Base-by-base conservation (phyloP, 2,113 vertebrate genomes). In the Mesitornis unicolor region DNA sequence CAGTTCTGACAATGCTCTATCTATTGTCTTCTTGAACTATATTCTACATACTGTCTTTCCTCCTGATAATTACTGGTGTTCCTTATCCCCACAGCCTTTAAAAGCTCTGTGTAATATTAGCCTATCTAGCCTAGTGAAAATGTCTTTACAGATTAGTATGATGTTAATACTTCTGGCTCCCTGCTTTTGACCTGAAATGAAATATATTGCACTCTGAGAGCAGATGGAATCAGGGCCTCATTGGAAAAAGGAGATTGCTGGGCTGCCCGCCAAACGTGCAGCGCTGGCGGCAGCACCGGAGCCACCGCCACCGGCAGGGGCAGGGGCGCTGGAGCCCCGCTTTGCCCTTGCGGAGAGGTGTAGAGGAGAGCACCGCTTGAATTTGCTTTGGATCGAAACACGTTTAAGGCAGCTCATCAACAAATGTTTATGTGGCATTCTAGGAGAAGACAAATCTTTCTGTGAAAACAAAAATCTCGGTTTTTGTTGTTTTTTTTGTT, bases 101-200 rank as follows among this genome's bases (percentile, higher is more conserved):
- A 97, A 98, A 98, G 97, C 96, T 96, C 95, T 89, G 69, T 97
- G 97, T 98, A 98, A 98, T 97, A 98, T 98, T 98, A 98, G 97
- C 98, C 98, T 98, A 98, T 98, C 97, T 97, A 96, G 97, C 96
- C 97, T 97, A 96, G 98, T 95, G 97, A 98, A 98, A 98, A 98
- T 96, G 98, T 98, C 98, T 98, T 98, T 98, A 98, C 98, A 98
- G 98, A 98, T 98, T 98, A 98, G 97, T 96, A 97, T 98, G 97
- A 98, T 98, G 98, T 98, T 98, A 98, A 98, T 98, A 97, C 97
- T 91, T 76, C 97, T 93, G 96, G 95, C 98, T 98, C 95, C 96
- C 97, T 93, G 97, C 96, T 98, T 98, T 98, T 98, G 98, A 98
- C 98, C 98, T 97, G 97, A 97, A 98, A 98, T 98, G 97, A 96